Base-by-base conservation (phyloP, 2,888 invertebrate genomes). In the Andrena chrysosceles region DNA sequence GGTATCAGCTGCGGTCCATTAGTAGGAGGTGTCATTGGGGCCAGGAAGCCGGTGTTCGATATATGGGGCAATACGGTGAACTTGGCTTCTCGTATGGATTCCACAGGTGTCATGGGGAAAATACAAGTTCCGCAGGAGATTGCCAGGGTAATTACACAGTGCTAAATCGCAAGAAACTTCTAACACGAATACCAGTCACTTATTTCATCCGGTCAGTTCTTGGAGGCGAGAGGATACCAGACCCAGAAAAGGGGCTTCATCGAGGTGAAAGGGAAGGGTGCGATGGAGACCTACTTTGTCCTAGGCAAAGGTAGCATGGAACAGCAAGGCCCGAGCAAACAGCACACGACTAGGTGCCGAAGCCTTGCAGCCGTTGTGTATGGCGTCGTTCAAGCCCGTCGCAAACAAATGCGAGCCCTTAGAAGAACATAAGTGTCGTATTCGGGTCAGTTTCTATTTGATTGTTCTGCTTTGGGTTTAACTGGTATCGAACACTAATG, bases 21-120 rank as follows among this genome's bases (percentile, higher is more conserved):
- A 23, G 98, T 99, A 3, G 98, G 99, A 85, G 99, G 99, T 0
- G 99, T 99, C 0, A 99, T 99, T 87, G 99, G 99, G 4, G 99
- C 99, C 0, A 96, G 98, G 64, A 99, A 99, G 93, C 99, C 99
- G 0, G 98, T 99, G 83, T 99, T 98, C 94, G 99, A 99, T 93
- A 98, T 99, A 88, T 99, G 99, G 99, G 99, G 99, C 0, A 98
- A 99, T 94, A 99, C 99, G 0, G 99, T 99, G 0, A 99, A 99
- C 94, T 98, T 99, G 89, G 98, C 99, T 2, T 98, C 98, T n/a
- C 95, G 99, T 52, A 99, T 99, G 99, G 99, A 99, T 94, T 97
- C 97, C 49, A 98, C 98, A 0, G 99, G 99, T 0, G 96, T 96
- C 56, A 96, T 97, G 95, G 98, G 97, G 90, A 96, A 96, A 82